Evolutionary conservation across 2,113 vertebrate genomes (phyloP).

Genomic region (Poecile atricapillus): DNA sequence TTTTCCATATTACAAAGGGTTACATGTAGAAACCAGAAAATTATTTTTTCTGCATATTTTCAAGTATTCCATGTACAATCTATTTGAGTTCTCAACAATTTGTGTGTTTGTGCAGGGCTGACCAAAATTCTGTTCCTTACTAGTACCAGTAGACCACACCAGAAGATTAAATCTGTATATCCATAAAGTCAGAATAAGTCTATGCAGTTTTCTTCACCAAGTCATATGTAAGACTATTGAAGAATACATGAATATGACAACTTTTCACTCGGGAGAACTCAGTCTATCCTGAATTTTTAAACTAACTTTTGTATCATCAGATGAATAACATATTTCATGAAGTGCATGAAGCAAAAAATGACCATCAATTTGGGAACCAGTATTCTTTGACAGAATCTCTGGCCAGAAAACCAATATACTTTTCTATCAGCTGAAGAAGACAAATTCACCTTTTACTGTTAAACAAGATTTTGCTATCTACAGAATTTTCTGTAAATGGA

Average conservation of each 20-base stretch:
- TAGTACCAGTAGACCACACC: not conserved
- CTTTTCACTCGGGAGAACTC: conserved; percentile 4
- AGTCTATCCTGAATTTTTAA: not conserved
- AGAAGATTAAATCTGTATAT: conserved; percentile 14
- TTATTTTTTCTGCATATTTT: not conserved
- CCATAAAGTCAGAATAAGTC: not conserved
- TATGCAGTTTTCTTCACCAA: not conserved
- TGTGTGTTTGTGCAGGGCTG: not conserved
- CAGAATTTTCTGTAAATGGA: conserved; percentile 31
- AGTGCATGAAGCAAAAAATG: not conserved
- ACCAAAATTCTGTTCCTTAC: not conserved
- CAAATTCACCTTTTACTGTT: not conserved
- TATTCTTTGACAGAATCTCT: not conserved
- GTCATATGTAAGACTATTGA: conserved; percentile 4
- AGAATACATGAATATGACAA: not conserved
- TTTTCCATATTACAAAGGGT: not conserved
- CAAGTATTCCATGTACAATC: not conserved
- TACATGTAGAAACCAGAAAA: not conserved
- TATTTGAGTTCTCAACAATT: not conserved
- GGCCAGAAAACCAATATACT: conserved; percentile 1
- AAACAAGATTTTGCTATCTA: not conserved
- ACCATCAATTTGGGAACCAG: not conserved
- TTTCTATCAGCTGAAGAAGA: conserved; percentile 23
- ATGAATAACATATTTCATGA: not conserved
- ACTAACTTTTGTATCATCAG: not conserved